These are phyloP conservation scores for Pseudanteris insignis DNA, from an alignment of 2,888 invertebrate species.

Conservation along the genomic window DNA sequence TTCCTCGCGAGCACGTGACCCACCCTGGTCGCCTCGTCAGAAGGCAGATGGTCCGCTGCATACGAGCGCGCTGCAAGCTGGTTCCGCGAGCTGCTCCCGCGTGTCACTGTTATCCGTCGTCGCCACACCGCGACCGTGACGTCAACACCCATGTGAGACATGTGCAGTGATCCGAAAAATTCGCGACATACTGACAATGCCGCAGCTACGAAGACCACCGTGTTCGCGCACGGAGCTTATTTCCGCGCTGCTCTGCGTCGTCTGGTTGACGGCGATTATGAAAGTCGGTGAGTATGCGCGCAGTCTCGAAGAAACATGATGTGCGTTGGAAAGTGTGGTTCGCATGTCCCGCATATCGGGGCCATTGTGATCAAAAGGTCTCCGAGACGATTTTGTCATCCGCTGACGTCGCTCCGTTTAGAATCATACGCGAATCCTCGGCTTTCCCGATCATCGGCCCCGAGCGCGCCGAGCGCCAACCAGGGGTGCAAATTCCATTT, in stretches of 20 bases:
- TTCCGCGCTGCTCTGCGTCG: constrained; percentile 31
- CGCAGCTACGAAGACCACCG: constrained; percentile 23
- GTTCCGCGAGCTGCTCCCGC: not conserved
- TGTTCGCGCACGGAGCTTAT: constrained; percentile 22
- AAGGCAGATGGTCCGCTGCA: not conserved
- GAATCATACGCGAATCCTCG: too few species aligned
- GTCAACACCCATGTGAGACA: constrained; percentile 32
- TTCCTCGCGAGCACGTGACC: constrained; percentile 48
- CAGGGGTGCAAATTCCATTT: too few species aligned
- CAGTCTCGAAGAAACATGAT: too few species aligned
- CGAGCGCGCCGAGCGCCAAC: too few species aligned
- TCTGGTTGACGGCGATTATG: constrained; percentile 19
- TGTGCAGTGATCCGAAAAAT: constrained; percentile 31
- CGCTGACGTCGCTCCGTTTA: too few species aligned
- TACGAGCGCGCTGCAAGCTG: not conserved
- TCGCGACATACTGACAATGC: constrained; percentile 26
- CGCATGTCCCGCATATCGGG: too few species aligned
- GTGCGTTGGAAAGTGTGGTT: too few species aligned
- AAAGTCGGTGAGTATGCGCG: too few species aligned
- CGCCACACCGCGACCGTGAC: constrained; percentile 22
- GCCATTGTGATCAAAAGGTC: too few species aligned
- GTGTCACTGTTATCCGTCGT: constrained; percentile 1
- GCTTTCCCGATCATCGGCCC: too few species aligned
- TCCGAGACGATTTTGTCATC: too few species aligned
- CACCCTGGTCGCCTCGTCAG: constrained; percentile 11